These are phyloP conservation scores for Catostomus latipinnis DNA, from an alignment of 2,797 vertebrate genomes.

Conservation along the genomic window DNA sequence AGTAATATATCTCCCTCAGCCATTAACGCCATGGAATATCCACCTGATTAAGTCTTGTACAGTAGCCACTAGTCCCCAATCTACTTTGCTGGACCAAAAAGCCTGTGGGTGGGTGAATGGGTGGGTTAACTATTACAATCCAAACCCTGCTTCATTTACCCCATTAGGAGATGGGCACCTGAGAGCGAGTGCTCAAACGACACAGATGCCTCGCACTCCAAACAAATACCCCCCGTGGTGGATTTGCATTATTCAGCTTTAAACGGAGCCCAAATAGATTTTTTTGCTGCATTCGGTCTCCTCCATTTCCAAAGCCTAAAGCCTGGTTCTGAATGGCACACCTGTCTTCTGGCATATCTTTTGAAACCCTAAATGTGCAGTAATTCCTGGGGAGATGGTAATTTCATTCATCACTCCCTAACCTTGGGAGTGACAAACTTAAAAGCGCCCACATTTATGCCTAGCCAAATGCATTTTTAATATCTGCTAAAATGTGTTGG, in stretches of 20 bases:
- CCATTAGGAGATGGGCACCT: constrained; percentile 63
- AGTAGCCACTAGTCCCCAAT: not conserved
- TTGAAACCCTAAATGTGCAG: constrained; percentile 78
- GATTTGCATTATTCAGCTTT: constrained; percentile 84
- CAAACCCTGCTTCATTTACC: constrained; percentile 72
- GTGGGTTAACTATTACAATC: constrained; percentile 55
- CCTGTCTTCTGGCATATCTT: constrained; percentile 81
- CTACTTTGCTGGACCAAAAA: not conserved
- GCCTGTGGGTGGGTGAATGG: not conserved
- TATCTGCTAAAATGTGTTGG: constrained; percentile 77
- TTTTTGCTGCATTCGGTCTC: constrained; percentile 68
- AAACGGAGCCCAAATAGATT: constrained; percentile 76
- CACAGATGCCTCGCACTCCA: constrained; percentile 71
- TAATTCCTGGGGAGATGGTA: constrained; percentile 79
- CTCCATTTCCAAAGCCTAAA: constrained; percentile 71
- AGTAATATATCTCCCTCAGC: not conserved
- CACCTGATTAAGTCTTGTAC: constrained; percentile 4
- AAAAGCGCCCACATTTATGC: constrained; percentile 75
- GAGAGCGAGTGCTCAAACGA: constrained; percentile 69
- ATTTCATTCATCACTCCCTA: constrained; percentile 79
- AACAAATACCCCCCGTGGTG: constrained; percentile 77
- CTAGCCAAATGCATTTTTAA: constrained; percentile 79
- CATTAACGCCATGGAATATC: not conserved
- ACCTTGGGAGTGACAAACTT: constrained; percentile 82
- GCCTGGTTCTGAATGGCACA: constrained; percentile 76